phyloP scores from a whole-genome alignment of 2,888 invertebrate species.

The Exephanes ischioxanthus region DNA sequence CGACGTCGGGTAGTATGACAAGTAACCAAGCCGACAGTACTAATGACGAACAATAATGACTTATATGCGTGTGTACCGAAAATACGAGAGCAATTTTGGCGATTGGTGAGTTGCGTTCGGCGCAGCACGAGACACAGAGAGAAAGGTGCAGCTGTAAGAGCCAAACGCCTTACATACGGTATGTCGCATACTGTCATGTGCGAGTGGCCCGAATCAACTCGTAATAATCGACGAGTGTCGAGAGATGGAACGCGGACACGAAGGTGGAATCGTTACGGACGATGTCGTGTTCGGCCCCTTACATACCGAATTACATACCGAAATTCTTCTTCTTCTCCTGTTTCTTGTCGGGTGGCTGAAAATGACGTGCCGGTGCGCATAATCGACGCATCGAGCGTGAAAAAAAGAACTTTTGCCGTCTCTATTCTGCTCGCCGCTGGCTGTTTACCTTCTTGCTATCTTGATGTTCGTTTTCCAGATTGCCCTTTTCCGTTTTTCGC shows the following conservation, averaged over 20 bases:
- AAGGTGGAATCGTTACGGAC: slow-evolving; percentile 11
- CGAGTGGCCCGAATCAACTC: slow-evolving; percentile 7
- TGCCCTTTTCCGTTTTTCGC: no score
- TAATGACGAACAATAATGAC: slow-evolving; percentile 68
- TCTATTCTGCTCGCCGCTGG: not conserved
- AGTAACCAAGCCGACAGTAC: slow-evolving; percentile 39
- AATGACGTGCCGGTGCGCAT: not conserved
- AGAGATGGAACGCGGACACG: slow-evolving; percentile 18
- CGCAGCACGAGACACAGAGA: slow-evolving; percentile 38
- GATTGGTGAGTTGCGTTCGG: slow-evolving; percentile 19
- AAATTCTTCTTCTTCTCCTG: not conserved
- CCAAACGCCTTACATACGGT: slow-evolving; percentile 44
- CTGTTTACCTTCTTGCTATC: not conserved
- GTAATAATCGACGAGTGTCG: slow-evolving; percentile 40
- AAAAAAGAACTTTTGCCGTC: not conserved
- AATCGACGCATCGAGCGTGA: not conserved
- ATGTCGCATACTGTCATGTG: slow-evolving; percentile 30
- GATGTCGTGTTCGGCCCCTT: slow-evolving; percentile 9
- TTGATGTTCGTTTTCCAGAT: not conserved
- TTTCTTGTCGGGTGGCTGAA: not conserved
- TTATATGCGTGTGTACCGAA: slow-evolving; percentile 62
- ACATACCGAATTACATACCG: not conserved
- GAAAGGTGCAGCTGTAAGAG: slow-evolving; percentile 62
- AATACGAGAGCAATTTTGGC: slow-evolving; percentile 61
- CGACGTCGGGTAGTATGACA: slow-evolving; percentile 22